phyloP scores from a whole-genome alignment of 2,797 vertebrate genomes.

The Syngnathus rostellatus region DNA sequence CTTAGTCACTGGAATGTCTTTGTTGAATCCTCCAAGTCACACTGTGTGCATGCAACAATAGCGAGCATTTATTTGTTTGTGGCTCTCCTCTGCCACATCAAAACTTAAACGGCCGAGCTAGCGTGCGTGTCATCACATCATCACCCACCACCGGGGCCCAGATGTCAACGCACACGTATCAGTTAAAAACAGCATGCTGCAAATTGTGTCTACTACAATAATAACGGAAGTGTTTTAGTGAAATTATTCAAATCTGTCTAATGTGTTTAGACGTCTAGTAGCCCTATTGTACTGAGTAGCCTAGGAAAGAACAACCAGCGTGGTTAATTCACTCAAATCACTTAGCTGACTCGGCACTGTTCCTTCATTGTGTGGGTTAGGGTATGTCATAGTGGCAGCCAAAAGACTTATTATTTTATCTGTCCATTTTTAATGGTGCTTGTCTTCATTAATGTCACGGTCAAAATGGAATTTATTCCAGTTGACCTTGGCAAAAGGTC shows the following conservation, averaged over 20 bases:
- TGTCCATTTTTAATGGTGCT: background rate
- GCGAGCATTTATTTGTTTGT: background rate
- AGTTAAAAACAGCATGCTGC: background rate
- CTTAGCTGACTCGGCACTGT: background rate
- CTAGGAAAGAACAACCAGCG: no score
- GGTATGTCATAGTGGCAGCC: background rate
- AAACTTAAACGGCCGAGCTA: background rate
- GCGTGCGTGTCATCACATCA: background rate
- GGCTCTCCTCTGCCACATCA: background rate
- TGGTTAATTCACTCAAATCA: background rate
- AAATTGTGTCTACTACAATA: background rate
- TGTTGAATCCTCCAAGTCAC: constrained; percentile 1
- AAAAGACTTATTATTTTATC: background rate
- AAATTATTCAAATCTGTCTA: background rate
- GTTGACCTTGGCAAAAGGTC: background rate
- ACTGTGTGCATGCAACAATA: background rate
- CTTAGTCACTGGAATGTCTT: background rate
- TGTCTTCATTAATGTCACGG: background rate
- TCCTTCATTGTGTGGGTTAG: background rate
- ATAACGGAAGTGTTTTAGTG: background rate
- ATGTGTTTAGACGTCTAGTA: background rate
- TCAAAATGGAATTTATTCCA: background rate
- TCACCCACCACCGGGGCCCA: background rate
- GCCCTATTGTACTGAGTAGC: background rate
- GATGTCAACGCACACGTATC: background rate